Percentiles rank a stretch among this genome's conserved stretches.
Conservation (phyloP, 2,888 invertebrate species). For the Adela reaumurella region DNA sequence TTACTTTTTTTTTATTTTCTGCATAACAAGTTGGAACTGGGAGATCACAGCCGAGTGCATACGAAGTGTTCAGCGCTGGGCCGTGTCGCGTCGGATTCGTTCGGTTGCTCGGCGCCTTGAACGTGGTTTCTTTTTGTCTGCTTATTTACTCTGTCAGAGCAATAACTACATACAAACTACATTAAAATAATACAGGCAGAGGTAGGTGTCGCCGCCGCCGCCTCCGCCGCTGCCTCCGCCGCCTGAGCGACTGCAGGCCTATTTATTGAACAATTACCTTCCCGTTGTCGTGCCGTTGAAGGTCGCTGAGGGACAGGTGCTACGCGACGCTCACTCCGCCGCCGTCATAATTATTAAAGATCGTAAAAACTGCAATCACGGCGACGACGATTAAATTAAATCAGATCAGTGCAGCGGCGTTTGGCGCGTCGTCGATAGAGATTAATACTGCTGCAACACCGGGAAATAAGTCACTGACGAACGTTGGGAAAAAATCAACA, state of each 20-base stretch:
- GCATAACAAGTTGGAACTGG: no score
- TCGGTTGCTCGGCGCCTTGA: no score
- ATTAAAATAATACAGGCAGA: no score
- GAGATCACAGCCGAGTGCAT: no score
- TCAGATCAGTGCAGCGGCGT: neutral
- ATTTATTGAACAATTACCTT: conserved; percentile 33
- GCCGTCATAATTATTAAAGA: conserved; percentile 21
- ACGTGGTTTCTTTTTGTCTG: neutral
- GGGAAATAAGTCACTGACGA: no score
- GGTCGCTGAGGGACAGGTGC: conserved; percentile 30
- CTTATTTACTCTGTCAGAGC: neutral
- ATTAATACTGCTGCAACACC: no score
- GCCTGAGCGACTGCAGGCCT: neutral
- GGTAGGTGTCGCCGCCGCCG: no score
- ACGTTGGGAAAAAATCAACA: no score
- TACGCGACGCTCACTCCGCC: conserved; percentile 27
- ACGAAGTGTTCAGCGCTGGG: no score
- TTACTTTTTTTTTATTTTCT: no score
- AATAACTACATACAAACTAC: neutral
- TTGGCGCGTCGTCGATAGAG: neutral
- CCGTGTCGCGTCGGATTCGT: no score
- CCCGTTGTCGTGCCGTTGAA: conserved; percentile 45
- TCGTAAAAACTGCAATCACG: conserved; percentile 23
- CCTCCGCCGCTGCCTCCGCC: no score
- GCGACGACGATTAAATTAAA: conserved; percentile 12